Evolutionary conservation across 2,113 vertebrate species (phyloP).

Genomic region (Zosterops japonicus): DNA sequence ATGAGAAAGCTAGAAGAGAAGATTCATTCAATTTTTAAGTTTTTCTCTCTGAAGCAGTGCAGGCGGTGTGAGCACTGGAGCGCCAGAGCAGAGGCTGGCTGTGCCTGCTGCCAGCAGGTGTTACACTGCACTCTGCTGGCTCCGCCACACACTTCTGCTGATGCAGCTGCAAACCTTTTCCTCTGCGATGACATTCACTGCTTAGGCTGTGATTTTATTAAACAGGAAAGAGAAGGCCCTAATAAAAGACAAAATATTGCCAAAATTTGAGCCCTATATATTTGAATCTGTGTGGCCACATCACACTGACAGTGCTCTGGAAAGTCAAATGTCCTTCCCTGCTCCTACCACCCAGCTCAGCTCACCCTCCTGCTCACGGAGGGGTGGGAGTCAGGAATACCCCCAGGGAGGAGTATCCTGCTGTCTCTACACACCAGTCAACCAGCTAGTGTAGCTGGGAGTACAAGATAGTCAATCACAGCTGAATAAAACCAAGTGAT

Average conservation of each 20-base stretch:
- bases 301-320: not conserved
- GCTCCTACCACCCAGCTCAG: not conserved
- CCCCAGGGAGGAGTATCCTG: not conserved
- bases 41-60: not conserved
- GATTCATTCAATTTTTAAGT: not conserved
- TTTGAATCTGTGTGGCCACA: not conserved
- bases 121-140: slow-evolving; percentile 43
- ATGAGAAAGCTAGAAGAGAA: not conserved
- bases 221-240: not conserved
- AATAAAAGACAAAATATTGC: not conserved
- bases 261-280: not conserved
- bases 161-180: not conserved
- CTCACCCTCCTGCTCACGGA: fast-evolving
- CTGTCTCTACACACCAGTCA: not conserved
- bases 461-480: too few relatives aligned
- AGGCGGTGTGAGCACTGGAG: not conserved
- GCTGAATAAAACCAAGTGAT: not conserved
- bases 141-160: not conserved
- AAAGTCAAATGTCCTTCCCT: not conserved
- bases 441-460: fast-evolving
- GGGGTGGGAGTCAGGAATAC: fast-evolving
- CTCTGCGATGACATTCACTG: not conserved
- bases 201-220: not conserved
- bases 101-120: not conserved
- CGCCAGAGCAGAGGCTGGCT: fast-evolving